Percentiles rank a stretch among this genome's conserved stretches.
These are phyloP conservation scores for Pachyramphus minor DNA, from an alignment of 2,113 vertebrate genomes.

Conservation along the genomic window DNA sequence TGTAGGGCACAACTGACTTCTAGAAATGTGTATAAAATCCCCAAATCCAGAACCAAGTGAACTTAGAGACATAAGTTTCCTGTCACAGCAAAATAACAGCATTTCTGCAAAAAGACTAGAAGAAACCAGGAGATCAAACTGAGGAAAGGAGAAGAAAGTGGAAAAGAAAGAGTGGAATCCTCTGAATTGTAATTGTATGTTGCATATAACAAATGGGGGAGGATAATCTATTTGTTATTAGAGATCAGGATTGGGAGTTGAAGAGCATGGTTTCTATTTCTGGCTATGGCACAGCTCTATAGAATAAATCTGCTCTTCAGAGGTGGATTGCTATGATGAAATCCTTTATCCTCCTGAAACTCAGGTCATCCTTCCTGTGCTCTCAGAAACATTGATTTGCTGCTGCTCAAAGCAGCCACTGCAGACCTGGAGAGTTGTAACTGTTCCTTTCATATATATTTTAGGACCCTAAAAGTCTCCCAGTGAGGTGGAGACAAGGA, in stretches of 20 bases:
- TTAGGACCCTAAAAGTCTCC: background rate
- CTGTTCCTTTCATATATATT: background rate
- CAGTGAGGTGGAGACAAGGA: background rate
- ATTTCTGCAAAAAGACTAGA: background rate
- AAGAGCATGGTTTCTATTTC: background rate
- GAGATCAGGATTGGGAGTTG: background rate
- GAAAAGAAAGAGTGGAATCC: background rate
- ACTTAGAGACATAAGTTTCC: background rate
- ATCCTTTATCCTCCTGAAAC: background rate
- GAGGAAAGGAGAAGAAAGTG: background rate
- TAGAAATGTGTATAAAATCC: background rate
- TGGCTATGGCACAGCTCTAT: background rate
- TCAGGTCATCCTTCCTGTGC: background rate
- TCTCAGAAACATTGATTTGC: background rate
- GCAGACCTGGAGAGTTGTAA: background rate
- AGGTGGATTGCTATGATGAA: background rate
- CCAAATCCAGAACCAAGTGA: background rate
- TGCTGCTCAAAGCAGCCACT: background rate
- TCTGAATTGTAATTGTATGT: background rate
- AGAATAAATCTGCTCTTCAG: background rate
- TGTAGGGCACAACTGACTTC: background rate
- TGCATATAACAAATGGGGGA: background rate
- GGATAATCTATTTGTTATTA: background rate
- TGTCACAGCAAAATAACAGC: background rate
- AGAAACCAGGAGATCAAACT: background rate